A percentile compares a stretch with the other conserved stretches of the same genome.
Evolutionary conservation across 2,888 invertebrate genomes (phyloP).

Genomic region (Drosophila neutralis): DNA sequence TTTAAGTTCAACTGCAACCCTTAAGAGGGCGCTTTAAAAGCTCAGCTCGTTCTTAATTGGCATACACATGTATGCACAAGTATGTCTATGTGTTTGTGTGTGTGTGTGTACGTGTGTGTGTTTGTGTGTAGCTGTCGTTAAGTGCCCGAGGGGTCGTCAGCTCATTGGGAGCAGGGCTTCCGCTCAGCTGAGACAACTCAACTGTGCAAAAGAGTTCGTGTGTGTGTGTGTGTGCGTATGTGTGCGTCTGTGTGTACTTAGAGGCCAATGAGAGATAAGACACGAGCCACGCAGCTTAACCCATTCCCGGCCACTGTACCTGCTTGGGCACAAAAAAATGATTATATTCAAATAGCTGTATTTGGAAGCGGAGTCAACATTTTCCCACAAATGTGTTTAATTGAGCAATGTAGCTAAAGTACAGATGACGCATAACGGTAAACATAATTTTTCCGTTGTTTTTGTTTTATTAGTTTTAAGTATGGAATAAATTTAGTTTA

Average conservation of each 20-base stretch:
- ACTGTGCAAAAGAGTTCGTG: slow-evolving; percentile 24
- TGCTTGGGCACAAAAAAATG: background rate
- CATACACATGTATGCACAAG: slow-evolving; percentile 19
- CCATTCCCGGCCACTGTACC: background rate
- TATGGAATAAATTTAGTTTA: background rate
- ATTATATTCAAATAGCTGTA: background rate
- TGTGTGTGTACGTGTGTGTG: background rate
- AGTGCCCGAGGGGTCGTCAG: slow-evolving; percentile 22
- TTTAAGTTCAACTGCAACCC: slow-evolving; percentile 47
- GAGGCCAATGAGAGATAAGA: slow-evolving; percentile 49
- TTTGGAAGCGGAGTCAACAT: background rate
- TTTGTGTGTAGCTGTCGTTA: slow-evolving; percentile 8
- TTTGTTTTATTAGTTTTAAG: background rate
- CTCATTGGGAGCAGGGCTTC: slow-evolving; percentile 34
- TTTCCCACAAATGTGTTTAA: background rate
- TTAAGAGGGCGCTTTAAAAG: slow-evolving; percentile 22
- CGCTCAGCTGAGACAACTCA: slow-evolving; percentile 49
- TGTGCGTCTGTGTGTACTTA: slow-evolving; percentile 8
- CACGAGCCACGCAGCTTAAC: slow-evolving; percentile 32
- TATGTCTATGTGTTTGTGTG: background rate
- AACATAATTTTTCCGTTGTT: background rate
- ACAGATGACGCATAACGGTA: background rate
- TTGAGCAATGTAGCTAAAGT: background rate
- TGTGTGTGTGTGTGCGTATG: background rate
- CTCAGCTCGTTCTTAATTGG: slow-evolving; percentile 50